Base-by-base conservation (phyloP, 2,113 vertebrate genomes). In the Eptesicus fuscus region DNA sequence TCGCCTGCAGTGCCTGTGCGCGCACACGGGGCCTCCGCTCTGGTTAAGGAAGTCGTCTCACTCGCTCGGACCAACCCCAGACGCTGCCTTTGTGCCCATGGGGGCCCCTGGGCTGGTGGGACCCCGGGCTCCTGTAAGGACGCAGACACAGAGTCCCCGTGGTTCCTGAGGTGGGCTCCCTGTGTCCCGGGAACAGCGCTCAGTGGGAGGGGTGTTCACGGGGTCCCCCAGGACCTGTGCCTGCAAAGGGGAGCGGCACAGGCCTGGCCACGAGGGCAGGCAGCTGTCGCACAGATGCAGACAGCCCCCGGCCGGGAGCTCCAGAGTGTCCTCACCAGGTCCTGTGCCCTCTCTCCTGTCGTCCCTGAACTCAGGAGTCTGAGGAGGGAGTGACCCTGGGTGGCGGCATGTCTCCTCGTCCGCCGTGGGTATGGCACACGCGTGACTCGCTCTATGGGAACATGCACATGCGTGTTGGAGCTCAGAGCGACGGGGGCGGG, bases 341-440 rank as follows among this genome's bases (percentile, higher is more conserved):
- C 83, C 73, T 12, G 18, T 56, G 16, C 32, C 20, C 12, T 18
- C 20, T 35, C 25, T 35, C 42, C 40, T 9, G 1, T 47, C 8
- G 17, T 9, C 35, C 28, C 25, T 37, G 69, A n/a, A 28, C 11
- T 1, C 40, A 4, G 30, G 30, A 30, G 17, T 37, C 59, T 16
- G 4, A 0, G 0, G 20, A 12, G 40, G 14, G 14, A 1, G 2
- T n/a, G 16, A 32, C 47, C 9, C 9, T 40, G 12, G 25, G 32
- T 51, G 30, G 47, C 23, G 20, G 32, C 49, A 12, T 3, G 12
- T 37, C 20, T 11, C 28, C 28, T 35, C 25, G 2, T 69, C 28
- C 53, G 1, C 30, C 0, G 6, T 13, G 17, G 74, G 44, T 9
- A 14, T 30, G 35, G 2, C 18, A 17, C 28, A 25, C 25, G 23